phyloP scores from a whole-genome alignment of 1,140 invertebrate species.

The Chrysopa pallens region DNA sequence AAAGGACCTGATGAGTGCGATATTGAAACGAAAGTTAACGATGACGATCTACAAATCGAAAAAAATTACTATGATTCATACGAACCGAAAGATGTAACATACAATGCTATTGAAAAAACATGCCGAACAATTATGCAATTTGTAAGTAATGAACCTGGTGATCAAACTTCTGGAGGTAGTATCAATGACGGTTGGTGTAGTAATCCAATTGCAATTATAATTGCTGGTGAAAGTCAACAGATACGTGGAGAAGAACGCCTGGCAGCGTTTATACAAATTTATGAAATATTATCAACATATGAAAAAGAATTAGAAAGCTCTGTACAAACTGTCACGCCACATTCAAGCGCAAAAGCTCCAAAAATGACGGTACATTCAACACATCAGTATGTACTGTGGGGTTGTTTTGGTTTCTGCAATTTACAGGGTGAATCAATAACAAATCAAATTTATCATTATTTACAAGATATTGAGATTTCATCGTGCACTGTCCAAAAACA shows the following conservation, averaged over 20 bases:
- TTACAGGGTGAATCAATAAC: conserved; percentile 17
- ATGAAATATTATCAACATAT: conserved; percentile 22
- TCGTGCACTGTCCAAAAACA: conserved; percentile 20
- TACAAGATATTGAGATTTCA: conserved; percentile 26
- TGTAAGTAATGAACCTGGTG: conserved; percentile 15
- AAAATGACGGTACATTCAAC: too few species aligned
- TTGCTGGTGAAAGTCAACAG: conserved; percentile 26
- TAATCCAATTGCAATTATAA: conserved; percentile 10
- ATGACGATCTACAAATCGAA: background rate
- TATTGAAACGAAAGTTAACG: too few species aligned
- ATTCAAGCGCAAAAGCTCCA: too few species aligned
- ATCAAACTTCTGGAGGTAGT: conserved; percentile 7
- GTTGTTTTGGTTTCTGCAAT: conserved; percentile 35
- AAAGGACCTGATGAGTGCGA: conserved; percentile 10
- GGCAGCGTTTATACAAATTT: conserved; percentile 26
- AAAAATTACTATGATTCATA: background rate
- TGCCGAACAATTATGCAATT: conserved; percentile 12
- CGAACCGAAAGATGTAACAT: background rate
- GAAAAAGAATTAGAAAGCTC: conserved; percentile 8
- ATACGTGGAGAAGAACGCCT: conserved; percentile 27
- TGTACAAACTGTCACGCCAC: conserved; percentile 8
- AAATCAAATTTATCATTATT: conserved; percentile 26
- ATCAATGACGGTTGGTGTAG: conserved; percentile 12
- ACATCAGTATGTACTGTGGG: conserved; percentile 36
- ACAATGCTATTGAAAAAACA: conserved; percentile 4